Evolutionary conservation across 2,113 vertebrate species (phyloP).

Genomic region (Gadus macrocephalus): DNA sequence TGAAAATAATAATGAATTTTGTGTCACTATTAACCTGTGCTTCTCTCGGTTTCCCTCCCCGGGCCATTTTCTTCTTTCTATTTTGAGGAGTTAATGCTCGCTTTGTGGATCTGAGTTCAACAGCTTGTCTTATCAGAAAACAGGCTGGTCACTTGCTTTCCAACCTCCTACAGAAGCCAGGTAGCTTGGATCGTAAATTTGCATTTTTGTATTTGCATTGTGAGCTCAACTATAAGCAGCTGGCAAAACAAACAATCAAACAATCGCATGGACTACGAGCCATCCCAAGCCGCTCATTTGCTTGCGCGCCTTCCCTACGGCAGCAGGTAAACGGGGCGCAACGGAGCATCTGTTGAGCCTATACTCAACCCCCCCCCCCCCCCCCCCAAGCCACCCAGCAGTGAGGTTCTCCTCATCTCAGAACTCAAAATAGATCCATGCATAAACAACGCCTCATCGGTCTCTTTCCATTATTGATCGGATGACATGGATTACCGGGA

Average conservation of each 20-base stretch:
- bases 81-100: slow-evolving; percentile 40
- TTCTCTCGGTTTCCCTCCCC: slow-evolving; percentile 14
- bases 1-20: slow-evolving; percentile 48
- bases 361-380: background rate
- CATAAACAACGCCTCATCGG: background rate
- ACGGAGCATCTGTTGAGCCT: slow-evolving; percentile 17
- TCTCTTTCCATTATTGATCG: background rate
- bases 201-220: too few relatives aligned
- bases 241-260: too few relatives aligned
- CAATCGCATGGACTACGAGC: background rate
- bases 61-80: slow-evolving; percentile 21
- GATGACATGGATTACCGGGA: too few relatives aligned
- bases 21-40: slow-evolving; percentile 53
- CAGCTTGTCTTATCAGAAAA: slow-evolving; percentile 14
- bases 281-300: slow-evolving; percentile 12
- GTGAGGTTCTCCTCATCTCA: background rate
- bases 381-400: background rate
- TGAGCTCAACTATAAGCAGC: background rate
- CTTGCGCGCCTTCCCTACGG: background rate
- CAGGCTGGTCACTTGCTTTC: background rate
- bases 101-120: slow-evolving; percentile 20
- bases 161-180: background rate
- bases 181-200: background rate
- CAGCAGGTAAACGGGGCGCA: slow-evolving; percentile 5
- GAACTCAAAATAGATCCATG: background rate